Conservation (phyloP, 2,888 invertebrate genomes). For the Julus scanicus region DNA sequence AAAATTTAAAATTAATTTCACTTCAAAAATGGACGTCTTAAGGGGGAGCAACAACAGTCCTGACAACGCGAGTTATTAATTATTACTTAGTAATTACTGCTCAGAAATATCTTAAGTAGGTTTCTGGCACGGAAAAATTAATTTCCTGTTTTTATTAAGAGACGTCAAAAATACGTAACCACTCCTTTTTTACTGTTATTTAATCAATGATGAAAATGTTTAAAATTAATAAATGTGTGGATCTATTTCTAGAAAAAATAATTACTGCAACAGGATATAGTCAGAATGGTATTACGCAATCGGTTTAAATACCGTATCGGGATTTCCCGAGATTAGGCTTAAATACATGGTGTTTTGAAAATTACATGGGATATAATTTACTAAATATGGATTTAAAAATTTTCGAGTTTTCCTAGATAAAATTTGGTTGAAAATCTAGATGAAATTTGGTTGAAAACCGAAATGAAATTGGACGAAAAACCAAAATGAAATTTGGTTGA, state of each 20-base stretch:
- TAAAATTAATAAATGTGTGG: not conserved
- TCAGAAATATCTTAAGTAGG: not conserved
- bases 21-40: no score
- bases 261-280: not conserved
- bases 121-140: constrained; percentile 5
- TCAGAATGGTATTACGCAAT: not conserved
- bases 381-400: no score
- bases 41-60: no score
- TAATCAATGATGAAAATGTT: not conserved
- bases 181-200: not conserved
- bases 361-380: not conserved
- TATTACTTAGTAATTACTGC: not conserved
- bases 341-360: not conserved
- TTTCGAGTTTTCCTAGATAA: no score
- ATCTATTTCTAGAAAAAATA: not conserved
- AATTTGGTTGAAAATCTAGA: no score
- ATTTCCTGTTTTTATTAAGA: not conserved
- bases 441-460: no score
- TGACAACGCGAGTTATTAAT: no score
- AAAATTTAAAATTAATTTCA: no score
- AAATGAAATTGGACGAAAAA: no score
- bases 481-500: no score
- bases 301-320: not conserved
- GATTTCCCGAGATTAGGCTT: not conserved
- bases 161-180: not conserved